Evolutionary conservation across 2,888 invertebrate species (phyloP).

Genomic region (Idaea biselata): DNA sequence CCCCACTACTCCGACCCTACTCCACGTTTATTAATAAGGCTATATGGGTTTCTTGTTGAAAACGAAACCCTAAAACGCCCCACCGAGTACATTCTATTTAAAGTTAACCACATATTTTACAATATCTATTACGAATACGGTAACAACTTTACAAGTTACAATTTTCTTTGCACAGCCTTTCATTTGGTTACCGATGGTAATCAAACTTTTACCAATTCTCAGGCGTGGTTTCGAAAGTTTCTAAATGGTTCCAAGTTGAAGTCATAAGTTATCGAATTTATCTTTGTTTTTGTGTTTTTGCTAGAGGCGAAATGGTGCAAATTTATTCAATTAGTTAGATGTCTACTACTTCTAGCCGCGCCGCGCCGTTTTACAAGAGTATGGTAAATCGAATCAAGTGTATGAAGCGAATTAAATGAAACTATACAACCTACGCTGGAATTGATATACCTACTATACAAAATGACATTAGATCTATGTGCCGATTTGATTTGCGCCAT

Average conservation of each 20-base stretch:
- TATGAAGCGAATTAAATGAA: no score
- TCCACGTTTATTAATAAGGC: no score
- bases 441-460: no score
- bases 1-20: no score
- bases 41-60: not conserved
- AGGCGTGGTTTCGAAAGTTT: constrained; percentile 22
- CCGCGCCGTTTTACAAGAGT: no score
- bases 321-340: constrained; percentile 19
- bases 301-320: constrained; percentile 19
- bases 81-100: not conserved
- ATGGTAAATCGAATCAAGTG: no score
- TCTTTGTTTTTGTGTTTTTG: constrained; percentile 27
- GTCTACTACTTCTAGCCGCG: not conserved
- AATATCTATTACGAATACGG: not conserved
- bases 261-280: constrained; percentile 27
- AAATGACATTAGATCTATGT: no score
- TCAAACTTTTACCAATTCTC: constrained; percentile 32
- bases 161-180: constrained; percentile 12
- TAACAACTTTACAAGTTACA: constrained; percentile 3
- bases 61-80: not conserved
- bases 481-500: no score
- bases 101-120: not conserved
- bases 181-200: constrained; percentile 25
- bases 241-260: constrained; percentile 25
- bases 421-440: no score